Evolutionary conservation across 2,888 invertebrate species (phyloP), one percentile per base, ranked within the genome.

Genomic region (Hoplodrina ambigua): DNA sequence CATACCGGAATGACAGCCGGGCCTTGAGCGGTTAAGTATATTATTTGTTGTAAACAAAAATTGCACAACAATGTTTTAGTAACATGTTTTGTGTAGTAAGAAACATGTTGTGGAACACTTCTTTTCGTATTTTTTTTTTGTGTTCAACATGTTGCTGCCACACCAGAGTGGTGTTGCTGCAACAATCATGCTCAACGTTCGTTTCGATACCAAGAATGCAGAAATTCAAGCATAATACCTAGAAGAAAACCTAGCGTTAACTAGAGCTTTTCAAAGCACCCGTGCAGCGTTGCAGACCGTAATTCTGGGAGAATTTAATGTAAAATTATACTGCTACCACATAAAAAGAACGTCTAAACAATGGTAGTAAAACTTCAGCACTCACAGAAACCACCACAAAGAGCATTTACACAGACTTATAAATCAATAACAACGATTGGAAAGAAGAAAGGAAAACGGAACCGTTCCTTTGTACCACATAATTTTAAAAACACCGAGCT

Each of bases 381-480:
- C 50, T 65, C 60, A 65, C 7, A 62, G 54, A 46, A 62, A 70
- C 50, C 37, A 52, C 56, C 49, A 52, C 55, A 63, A 62, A 75
- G 53, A 52, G 30, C 49, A 70, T 60, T 56, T 56, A 56, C 59
- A 64, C 41, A 37, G 19, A 46, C 53, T 50, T 44, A 54, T 71
- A 61, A 64, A 76, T 72, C 72, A 72, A 77, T 75, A 75, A 33
- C 7, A 13, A 60, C n/a, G 37, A 59, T 62, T 20, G 49, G 17
- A 56, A 57, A 50, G 41, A 37, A 46, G 49, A 46, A 54, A 46
- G 55, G 46, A 41, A 65, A 74, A 46, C 13, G 33, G 10, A 54
- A 53, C 17, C 19, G 33, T 69, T 25, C 25, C 13, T 11, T 50
- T 13, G 19, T 44, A 17, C 41, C 7, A 25, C 37, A 37, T 37